Percentiles rank a stretch among this genome's conserved stretches.
These are phyloP conservation scores for Amphipyra berbera DNA, from an alignment of 2,888 invertebrate species.

Conservation along the genomic window DNA sequence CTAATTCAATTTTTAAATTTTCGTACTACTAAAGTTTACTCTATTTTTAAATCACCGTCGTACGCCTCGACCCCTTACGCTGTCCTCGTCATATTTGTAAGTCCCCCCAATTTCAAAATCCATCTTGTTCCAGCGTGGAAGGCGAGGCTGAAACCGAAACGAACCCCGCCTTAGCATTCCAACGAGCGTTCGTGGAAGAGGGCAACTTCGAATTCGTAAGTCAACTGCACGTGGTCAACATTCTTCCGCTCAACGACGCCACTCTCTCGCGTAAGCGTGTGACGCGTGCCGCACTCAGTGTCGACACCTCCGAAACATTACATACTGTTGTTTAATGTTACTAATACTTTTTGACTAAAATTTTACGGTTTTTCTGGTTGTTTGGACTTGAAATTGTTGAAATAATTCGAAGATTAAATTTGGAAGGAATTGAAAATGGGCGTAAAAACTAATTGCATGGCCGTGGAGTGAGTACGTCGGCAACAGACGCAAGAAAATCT, in stretches of 20 bases:
- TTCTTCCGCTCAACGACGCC: constrained; percentile 70
- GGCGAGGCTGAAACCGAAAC: constrained; percentile 49
- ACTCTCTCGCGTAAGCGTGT: constrained; percentile 28
- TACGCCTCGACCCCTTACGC: background rate
- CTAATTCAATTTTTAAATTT: too few species aligned
- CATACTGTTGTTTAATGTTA: constrained; percentile 10
- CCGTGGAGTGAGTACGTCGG: too few species aligned
- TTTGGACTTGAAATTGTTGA: background rate
- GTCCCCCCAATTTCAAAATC: too few species aligned
- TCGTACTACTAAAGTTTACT: background rate
- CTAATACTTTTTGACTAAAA: constrained; percentile 25
- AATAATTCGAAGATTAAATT: background rate
- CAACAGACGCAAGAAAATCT: too few species aligned
- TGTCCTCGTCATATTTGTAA: too few species aligned
- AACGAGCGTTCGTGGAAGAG: constrained; percentile 80
- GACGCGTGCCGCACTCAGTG: background rate
- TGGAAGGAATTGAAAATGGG: too few species aligned
- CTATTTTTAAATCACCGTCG: background rate
- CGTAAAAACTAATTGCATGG: too few species aligned
- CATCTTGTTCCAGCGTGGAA: constrained; percentile 55
- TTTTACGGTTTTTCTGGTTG: background rate
- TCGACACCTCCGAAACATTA: constrained; percentile 21
- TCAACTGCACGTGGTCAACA: constrained; percentile 86
- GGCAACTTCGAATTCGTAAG: constrained; percentile 89
- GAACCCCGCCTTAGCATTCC: constrained; percentile 65